Percentiles rank a stretch among this genome's conserved stretches.
phyloP scores from a whole-genome alignment of 2,797 vertebrate genomes.

The Lepus oiostolus region DNA sequence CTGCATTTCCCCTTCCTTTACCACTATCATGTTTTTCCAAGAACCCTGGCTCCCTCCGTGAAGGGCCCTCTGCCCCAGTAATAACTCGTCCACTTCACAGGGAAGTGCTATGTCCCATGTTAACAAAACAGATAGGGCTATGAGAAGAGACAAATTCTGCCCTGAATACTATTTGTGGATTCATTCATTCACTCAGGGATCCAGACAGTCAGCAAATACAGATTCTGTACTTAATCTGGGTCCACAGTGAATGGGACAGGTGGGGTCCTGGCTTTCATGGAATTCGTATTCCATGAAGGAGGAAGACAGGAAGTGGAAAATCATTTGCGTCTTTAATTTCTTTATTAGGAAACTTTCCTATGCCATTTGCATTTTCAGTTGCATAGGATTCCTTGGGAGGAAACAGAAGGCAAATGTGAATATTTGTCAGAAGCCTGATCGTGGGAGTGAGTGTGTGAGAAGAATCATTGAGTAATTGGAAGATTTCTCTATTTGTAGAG shows the following conservation, averaged over 20 bases:
- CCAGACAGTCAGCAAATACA: not conserved
- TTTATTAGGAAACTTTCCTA: not conserved
- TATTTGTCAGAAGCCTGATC: not conserved
- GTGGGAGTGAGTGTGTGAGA: not conserved
- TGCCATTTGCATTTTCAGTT: not conserved
- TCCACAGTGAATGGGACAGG: not conserved
- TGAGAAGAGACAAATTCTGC: conserved; percentile 1
- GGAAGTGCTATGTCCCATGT: not conserved
- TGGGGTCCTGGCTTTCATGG: rapidly evolving
- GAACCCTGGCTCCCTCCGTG: not conserved
- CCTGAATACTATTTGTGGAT: not conserved
- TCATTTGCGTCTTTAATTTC: not conserved
- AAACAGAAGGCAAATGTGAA: not conserved
- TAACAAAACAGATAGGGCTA: not conserved
- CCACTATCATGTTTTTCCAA: conserved; percentile 83
- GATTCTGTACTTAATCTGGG: rapidly evolving
- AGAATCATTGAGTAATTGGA: not conserved
- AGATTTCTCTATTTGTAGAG: not conserved
- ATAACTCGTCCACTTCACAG: not conserved
- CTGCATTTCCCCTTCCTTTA: conserved; percentile 73
- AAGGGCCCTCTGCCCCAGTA: not conserved
- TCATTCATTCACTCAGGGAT: not conserved
- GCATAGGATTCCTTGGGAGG: not conserved
- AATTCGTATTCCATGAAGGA: not conserved
- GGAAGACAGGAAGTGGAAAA: not conserved